These are phyloP conservation scores for Holcopasites calliopsidis DNA, from an alignment of 1,140 invertebrate genomes.

Conservation along the genomic window DNA sequence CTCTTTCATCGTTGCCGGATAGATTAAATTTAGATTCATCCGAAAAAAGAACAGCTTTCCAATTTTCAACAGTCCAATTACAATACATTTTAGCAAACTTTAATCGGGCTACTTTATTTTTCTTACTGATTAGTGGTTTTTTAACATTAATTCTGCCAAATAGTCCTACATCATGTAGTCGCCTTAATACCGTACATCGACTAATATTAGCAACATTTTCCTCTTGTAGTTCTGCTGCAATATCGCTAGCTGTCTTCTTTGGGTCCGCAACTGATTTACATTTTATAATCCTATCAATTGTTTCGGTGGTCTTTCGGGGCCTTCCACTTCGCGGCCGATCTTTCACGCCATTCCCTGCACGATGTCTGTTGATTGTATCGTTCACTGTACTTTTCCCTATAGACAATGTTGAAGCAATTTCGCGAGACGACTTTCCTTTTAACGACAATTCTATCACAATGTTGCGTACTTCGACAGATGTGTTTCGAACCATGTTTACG, in stretches of 20 bases:
- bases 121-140: too few relatives aligned
- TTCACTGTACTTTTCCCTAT: slow-evolving; percentile 8
- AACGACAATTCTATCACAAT: too few relatives aligned
- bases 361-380: neutral
- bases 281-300: neutral
- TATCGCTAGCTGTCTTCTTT: neutral
- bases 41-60: too few relatives aligned
- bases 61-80: too few relatives aligned
- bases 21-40: slow-evolving; percentile 2
- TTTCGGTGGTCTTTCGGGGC: neutral
- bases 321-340: neutral
- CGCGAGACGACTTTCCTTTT: neutral
- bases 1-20: too few relatives aligned
- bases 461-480: too few relatives aligned
- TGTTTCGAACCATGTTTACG: too few relatives aligned
- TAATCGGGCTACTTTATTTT: too few relatives aligned
- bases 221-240: neutral
- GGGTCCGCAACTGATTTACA: neutral
- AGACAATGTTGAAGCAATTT: slow-evolving; percentile 7
- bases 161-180: too few relatives aligned
- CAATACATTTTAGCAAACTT: too few relatives aligned
- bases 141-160: too few relatives aligned
- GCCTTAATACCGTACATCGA: neutral
- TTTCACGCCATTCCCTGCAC: neutral
- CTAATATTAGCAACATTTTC: neutral